These are phyloP conservation scores for Dipodomys spectabilis DNA, from an alignment of 2,113 vertebrate species.

Conservation along the genomic window DNA sequence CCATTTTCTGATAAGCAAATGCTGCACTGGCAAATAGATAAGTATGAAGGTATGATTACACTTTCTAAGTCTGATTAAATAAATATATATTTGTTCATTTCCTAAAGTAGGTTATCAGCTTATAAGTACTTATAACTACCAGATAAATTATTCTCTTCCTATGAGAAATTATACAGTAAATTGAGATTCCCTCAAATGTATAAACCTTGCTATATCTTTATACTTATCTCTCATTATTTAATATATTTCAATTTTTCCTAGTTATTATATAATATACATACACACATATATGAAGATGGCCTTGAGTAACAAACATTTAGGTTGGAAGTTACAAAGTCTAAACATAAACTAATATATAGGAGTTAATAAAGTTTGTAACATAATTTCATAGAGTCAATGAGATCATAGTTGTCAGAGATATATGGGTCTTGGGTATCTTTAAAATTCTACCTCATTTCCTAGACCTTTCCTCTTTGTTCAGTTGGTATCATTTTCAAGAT, in stretches of 20 bases:
- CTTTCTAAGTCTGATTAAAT: constrained; percentile 33
- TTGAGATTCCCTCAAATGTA: background rate
- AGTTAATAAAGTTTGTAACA: background rate
- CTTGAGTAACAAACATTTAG: background rate
- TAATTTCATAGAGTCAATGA: background rate
- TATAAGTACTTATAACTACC: background rate
- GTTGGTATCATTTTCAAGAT: background rate
- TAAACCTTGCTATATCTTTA: background rate
- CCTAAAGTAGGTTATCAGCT: background rate
- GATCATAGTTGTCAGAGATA: background rate
- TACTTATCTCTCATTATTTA: background rate
- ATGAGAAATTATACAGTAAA: background rate
- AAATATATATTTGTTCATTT: background rate
- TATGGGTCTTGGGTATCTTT: background rate
- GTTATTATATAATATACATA: background rate
- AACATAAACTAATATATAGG: background rate
- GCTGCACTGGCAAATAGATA: background rate
- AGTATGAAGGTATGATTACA: background rate
- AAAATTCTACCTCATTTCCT: background rate
- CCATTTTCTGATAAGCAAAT: background rate
- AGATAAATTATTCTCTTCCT: background rate
- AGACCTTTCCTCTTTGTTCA: background rate
- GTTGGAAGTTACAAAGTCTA: background rate
- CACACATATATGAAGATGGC: background rate
- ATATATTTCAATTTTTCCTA: background rate